These are phyloP conservation scores for Eupithecia insigniata DNA, from an alignment of 2,888 invertebrate species.

Conservation along the genomic window DNA sequence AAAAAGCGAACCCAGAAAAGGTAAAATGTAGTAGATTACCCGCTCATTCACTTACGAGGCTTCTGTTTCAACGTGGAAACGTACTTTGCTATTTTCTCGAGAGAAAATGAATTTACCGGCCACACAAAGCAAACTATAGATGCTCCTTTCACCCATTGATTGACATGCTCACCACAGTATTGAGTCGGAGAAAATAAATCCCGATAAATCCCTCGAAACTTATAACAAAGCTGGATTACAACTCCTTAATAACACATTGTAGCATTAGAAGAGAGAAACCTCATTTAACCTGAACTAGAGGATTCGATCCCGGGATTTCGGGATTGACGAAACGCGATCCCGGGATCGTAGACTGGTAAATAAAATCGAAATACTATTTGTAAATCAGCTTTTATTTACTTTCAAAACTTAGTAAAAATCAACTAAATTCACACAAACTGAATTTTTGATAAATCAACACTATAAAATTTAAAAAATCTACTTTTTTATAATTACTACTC, in stretches of 20 bases:
- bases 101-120: conserved; percentile 29
- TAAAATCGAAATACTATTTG: no score
- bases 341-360: no score
- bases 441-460: no score
- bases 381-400: no score
- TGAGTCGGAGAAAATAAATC: conserved; percentile 60
- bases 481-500: no score
- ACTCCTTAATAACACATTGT: conserved; percentile 65
- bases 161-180: conserved; percentile 55
- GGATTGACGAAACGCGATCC: no score
- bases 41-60: neutral
- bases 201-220: conserved; percentile 66
- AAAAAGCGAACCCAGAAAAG: neutral
- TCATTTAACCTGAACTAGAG: no score
- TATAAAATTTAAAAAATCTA: no score
- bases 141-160: conserved; percentile 41
- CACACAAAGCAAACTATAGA: conserved; percentile 10
- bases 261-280: conserved; percentile 54
- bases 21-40: neutral
- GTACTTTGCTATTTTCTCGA: conserved; percentile 12
- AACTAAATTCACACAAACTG: no score
- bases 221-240: conserved; percentile 72
- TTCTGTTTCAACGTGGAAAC: neutral
- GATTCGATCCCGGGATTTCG: no score
- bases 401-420: no score